Evolutionary conservation across 2,888 invertebrate genomes (phyloP), one percentile per base, ranked within the genome.

Genomic region (Tachystola acroxantha): DNA sequence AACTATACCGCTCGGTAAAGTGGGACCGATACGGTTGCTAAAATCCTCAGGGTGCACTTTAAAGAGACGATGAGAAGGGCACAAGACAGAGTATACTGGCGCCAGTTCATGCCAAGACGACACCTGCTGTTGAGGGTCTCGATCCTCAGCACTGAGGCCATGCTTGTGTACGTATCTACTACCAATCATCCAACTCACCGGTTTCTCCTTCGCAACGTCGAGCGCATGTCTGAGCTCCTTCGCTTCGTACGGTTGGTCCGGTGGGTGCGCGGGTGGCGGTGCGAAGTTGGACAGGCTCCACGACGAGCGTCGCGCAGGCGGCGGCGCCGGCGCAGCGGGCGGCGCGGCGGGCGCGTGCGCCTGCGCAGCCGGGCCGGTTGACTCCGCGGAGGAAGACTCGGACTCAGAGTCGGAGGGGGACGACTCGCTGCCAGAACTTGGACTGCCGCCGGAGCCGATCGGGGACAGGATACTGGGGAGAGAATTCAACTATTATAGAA

Each of bases 321-420:
- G 55, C 25, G 71, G 67, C 1, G 71, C 71, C 81, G 49, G 84
- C 72, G 36, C 79, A 48, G 49, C 60, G 48, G 61, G 35, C 32
- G 50, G 25, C 39, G 52, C 58, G 26, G 53, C 57, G 29, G 64
- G 35, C 47, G 60, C 40, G 34, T 55, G 60, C 12, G 51, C 64
- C 47, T 37, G 62, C 32, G 57, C 43, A 36, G 70, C 47, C 24
- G 66, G 54, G 43, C 68, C 57, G 10, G 64, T 53, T 3, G 73
- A 59, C 46, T 68, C 85, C 35, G 89, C 91, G 1, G 90, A 86
- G 9, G 89, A 89, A 0, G 91, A 89, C 44, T 90, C 88, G 4
- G 91, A 89, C 45, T 89, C 89, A 0, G 91, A 90, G 56, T 90
- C 92, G 25, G 90, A 90, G 0, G 90, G 90, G 1, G 91, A 91